Evolutionary conservation across 2,797 vertebrate genomes (phyloP), one percentile per base, ranked within the genome.

Genomic region (Falco peregrinus): DNA sequence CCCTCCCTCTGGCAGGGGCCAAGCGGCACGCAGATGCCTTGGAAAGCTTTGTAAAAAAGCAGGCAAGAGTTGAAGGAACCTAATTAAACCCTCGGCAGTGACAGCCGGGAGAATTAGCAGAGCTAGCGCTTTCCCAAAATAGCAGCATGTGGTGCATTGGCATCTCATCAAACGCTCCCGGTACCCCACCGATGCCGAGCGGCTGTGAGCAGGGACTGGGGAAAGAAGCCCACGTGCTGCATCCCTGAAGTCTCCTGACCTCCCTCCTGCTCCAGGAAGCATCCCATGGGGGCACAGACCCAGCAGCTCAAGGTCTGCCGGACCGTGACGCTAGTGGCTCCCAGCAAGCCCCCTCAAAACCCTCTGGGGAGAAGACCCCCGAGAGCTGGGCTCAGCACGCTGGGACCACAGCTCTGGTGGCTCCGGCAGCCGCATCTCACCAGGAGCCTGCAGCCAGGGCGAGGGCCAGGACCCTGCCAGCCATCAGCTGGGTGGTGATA

Each of bases 91-190:
- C 84, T 94, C 11, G 0, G 75, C 97, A 96, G 96, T 24, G 86
- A 97, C 96, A 97, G 97, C 95, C 95, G 9, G 94, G 89, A 97
- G 95, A 96, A 97, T 93, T 71, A 92, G 96, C 96, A 96, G 93
- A 95, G 92, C 88, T 63, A 70, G 61, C 45, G 63, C 25, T 84
- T 93, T 97, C 93, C 97, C 26, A 33, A 97, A 96, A 97, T 97
- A 98, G 97, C 96, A 94, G 95, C 77, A 69, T 94, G 97, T 83
- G 96, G 91, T 67, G 70, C 14, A 6, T 6, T 96, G 97, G 98
- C 96, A 96, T 59, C 95, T 53, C 84, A 45, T 87, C 97, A 93
- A 80, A 61, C 9, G 39, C 83, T 51, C 76, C 63, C 13, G 6
- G 94, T 93, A 95, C 82, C 89, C 74, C 78, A 86, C 80, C 19